A percentile compares a stretch with the other conserved stretches of the same genome.
Conservation (phyloP, 2,797 vertebrate species). For the Microcaecilia unicolor region DNA sequence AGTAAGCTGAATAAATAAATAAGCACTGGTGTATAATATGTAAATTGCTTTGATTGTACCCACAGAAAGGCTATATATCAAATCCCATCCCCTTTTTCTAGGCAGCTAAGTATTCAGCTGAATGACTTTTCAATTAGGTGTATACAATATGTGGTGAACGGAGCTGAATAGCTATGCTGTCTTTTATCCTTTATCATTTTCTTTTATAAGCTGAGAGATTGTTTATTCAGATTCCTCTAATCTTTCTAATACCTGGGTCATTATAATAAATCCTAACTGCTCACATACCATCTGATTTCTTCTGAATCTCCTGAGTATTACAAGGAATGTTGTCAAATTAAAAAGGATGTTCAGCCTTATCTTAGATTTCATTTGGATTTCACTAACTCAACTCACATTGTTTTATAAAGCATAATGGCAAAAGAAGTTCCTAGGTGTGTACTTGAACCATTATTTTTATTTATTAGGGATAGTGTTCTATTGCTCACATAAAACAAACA, state of each 20-base stretch:
- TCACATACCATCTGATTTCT: slow-evolving; percentile 39
- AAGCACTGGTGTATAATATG: no score
- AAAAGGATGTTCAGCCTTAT: slow-evolving; percentile 38
- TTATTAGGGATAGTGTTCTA: no score
- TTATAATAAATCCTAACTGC: slow-evolving; percentile 48
- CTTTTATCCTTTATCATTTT: slow-evolving; percentile 43
- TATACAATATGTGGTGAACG: slow-evolving; percentile 4
- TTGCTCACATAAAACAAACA: no score
- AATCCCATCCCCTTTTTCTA: no score
- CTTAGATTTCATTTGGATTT: slow-evolving; percentile 39
- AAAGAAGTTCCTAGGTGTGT: no score
- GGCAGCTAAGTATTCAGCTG: slow-evolving; percentile 13
- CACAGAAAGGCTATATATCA: no score
- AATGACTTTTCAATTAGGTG: slow-evolving; percentile 29
- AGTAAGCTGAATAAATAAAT: no score
- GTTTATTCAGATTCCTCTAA: slow-evolving; percentile 48
- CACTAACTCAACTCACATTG: slow-evolving; percentile 21
- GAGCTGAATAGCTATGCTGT: slow-evolving; percentile 23
- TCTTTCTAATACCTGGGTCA: slow-evolving; percentile 41
- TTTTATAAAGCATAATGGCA: no score
- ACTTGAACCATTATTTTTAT: no score
- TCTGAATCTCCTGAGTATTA: slow-evolving; percentile 39
- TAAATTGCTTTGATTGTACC: no score
- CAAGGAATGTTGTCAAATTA: slow-evolving; percentile 40
- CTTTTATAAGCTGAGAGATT: slow-evolving; percentile 47